Evolutionary conservation across 2,888 invertebrate species (phyloP).

Genomic region (Drosophila differens): DNA sequence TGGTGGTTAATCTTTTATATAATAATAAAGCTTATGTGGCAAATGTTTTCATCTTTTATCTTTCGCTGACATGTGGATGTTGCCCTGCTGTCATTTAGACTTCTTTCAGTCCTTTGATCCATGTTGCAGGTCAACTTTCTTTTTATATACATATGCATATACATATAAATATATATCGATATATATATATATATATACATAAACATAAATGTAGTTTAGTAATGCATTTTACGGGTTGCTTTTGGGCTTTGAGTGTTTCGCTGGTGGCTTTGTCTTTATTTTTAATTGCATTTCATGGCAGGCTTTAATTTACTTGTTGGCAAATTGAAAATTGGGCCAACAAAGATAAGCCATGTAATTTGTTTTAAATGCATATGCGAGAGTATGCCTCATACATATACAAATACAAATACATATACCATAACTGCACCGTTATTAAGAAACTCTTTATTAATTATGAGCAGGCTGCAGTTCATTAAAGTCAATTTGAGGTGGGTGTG

Average conservation of each 20-base stretch:
- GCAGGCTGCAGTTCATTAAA: conserved; percentile 43
- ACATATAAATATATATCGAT: background rate
- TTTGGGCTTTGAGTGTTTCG: conserved; percentile 34
- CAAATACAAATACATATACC: background rate
- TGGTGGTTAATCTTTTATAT: background rate
- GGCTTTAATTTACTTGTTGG: conserved; percentile 71
- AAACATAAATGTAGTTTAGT: background rate
- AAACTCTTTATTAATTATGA: conserved; percentile 44
- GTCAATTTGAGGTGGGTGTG: conserved; percentile 68
- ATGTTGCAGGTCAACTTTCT: conserved; percentile 56
- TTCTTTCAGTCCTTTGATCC: conserved; percentile 35
- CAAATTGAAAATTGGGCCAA: conserved; percentile 79
- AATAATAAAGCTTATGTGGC: conserved; percentile 40
- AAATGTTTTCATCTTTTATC: conserved; percentile 40
- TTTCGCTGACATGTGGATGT: conserved; percentile 38
- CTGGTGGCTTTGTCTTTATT: conserved; percentile 59
- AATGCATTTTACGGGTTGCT: background rate
- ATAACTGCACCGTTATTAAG: conserved; percentile 7
- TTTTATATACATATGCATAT: conserved; percentile 17
- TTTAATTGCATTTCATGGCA: conserved; percentile 74
- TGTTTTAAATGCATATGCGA: conserved; percentile 46
- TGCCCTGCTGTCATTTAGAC: conserved; percentile 40
- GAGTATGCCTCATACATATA: conserved; percentile 4
- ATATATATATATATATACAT: background rate
- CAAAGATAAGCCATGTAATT: conserved; percentile 74